Evolutionary conservation across 30 jellyfish, hydroid and myxozoan genomes (phyloP).

Genomic region (Hydractinia symbiolongicarpus): DNA sequence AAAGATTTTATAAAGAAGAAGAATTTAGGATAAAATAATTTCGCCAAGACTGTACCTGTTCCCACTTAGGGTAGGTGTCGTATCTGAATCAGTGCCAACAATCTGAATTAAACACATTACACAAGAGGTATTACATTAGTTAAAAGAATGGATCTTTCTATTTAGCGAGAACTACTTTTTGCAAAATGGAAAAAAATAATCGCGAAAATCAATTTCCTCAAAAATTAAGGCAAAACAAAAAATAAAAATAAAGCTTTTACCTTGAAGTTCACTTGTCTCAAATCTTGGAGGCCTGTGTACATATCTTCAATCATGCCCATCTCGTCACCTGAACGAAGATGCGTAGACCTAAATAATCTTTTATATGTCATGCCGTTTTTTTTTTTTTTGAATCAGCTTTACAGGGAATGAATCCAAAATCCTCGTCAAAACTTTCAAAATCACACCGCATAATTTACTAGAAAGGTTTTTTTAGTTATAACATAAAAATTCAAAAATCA

Average conservation of each 20-base stretch:
- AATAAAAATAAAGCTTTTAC: slow-evolving; percentile 6
- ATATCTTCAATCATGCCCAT: slow-evolving; percentile 92
- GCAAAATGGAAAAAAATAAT: no score
- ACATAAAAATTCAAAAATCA: no score
- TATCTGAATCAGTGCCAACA: slow-evolving; percentile 14
- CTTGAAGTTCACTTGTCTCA: slow-evolving; percentile 53
- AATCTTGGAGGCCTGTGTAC: slow-evolving; percentile 51
- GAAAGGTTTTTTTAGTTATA: no score
- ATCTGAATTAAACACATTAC: neutral
- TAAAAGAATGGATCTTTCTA: neutral
- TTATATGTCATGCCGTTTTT: neutral
- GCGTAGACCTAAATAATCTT: neutral
- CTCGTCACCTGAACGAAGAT: slow-evolving; percentile 62
- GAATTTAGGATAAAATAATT: no score
- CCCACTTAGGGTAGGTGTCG: slow-evolving; percentile 20
- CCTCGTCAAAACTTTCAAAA: no score
- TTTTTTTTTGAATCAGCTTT: neutral
- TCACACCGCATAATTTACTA: no score
- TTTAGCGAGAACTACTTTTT: neutral
- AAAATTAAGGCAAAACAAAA: no score
- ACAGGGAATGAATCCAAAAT: no score
- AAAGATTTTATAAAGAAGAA: no score
- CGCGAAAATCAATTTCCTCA: no score
- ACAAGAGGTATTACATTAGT: neutral
- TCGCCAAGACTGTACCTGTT: slow-evolving; percentile 16